Evolutionary conservation across 2,113 vertebrate species (phyloP).

Genomic region (Phyllostomus discolor): DNA sequence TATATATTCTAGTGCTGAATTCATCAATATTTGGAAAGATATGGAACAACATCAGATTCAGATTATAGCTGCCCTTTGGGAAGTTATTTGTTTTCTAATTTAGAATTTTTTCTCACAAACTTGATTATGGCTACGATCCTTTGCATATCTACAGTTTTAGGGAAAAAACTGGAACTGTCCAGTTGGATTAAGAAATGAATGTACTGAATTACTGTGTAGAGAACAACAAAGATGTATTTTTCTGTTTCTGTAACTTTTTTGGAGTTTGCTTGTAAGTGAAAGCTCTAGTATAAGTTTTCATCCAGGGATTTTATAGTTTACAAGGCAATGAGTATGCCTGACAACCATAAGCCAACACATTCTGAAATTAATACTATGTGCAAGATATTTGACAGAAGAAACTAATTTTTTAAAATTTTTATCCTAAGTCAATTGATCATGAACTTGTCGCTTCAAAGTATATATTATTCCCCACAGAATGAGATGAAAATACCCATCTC

Average conservation of each 20-base stretch:
- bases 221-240: neutral
- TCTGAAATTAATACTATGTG: neutral
- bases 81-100: neutral
- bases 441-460: neutral
- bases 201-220: neutral
- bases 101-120: neutral
- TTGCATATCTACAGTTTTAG: neutral
- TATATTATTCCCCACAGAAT: neutral
- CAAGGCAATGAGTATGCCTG: neutral
- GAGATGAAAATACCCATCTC: neutral
- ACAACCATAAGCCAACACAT: neutral
- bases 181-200: neutral
- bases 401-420: neutral
- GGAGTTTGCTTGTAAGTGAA: neutral
- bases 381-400: neutral
- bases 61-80: neutral
- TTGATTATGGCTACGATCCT: neutral
- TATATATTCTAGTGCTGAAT: neutral
- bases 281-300: neutral
- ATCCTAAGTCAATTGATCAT: neutral
- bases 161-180: neutral
- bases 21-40: slow-evolving; percentile 2
- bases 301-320: neutral
- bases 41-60: neutral
- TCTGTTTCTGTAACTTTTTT: neutral